Evolutionary conservation across 2,888 invertebrate genomes (phyloP).

Genomic region (Megamerina dolium): DNA sequence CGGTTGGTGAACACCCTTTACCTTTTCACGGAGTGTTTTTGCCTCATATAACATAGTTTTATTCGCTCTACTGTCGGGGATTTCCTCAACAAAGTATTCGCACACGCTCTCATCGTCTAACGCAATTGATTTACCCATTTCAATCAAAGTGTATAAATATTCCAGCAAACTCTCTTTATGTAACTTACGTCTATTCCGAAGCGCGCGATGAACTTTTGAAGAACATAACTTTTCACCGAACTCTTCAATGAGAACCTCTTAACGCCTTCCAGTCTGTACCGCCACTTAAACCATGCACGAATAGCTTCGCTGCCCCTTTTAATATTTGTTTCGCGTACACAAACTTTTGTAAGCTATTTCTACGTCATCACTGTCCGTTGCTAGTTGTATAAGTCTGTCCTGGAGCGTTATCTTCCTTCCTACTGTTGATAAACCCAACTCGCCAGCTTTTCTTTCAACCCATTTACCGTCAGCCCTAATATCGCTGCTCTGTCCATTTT

Average conservation of each 20-base stretch:
- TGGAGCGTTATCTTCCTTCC: no score
- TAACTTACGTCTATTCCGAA: slow-evolving; percentile 6
- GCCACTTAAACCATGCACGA: slow-evolving; percentile 7
- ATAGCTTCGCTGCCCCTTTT: slow-evolving; percentile 15
- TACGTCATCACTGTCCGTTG: no score
- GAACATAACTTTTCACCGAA: slow-evolving; percentile 8
- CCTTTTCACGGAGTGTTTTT: slow-evolving; percentile 2
- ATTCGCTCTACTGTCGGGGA: slow-evolving; percentile 12
- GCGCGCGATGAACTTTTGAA: slow-evolving; percentile 9
- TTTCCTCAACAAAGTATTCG: slow-evolving; percentile 13
- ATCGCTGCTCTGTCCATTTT: no score
- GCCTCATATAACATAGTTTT: slow-evolving; percentile 16
- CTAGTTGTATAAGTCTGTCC: no score
- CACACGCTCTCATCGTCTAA: slow-evolving; percentile 14
- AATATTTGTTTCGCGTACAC: slow-evolving; percentile 10
- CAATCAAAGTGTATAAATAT: slow-evolving; percentile 12
- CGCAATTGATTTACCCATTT: slow-evolving; percentile 8
- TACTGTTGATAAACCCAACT: no score
- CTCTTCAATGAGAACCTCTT: slow-evolving; percentile 7
- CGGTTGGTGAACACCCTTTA: slow-evolving; percentile 6
- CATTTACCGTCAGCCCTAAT: no score
- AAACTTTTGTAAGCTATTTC: slow-evolving; percentile 11
- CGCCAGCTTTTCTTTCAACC: no score
- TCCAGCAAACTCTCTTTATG: slow-evolving; percentile 5
- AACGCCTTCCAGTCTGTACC: slow-evolving; percentile 1